Conservation (phyloP, 2,113 vertebrate species). For the Xenopus tropicalis region DNA sequence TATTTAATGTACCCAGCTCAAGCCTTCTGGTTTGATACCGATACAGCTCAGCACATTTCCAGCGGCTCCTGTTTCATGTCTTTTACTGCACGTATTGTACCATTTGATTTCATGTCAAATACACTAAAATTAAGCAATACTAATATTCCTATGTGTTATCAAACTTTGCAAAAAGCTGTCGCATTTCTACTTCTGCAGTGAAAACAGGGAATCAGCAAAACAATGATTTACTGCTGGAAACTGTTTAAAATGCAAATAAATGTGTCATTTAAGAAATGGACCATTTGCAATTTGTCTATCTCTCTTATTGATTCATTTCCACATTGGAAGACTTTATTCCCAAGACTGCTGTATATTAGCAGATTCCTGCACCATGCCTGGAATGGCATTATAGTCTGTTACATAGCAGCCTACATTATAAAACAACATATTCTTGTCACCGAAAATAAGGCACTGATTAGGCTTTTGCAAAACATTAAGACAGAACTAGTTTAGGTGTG, state of each 20-base stretch:
- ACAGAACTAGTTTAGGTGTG: no score
- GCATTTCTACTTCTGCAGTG: not conserved
- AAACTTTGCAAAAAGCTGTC: not conserved
- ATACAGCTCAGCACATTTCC: constrained; percentile 27
- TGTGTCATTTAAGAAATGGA: not conserved
- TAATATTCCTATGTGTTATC: constrained; percentile 14
- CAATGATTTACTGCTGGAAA: constrained; percentile 1
- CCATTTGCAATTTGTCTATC: not conserved
- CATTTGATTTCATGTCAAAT: constrained; percentile 9
- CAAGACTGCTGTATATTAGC: not conserved
- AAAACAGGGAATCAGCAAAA: constrained; percentile 4
- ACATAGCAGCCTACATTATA: no score
- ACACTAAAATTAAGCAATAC: constrained; percentile 2
- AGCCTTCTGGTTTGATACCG: constrained; percentile 22
- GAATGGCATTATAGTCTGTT: no score
- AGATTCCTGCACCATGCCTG: not conserved
- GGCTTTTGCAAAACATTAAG: no score
- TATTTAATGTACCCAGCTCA: constrained; percentile 6
- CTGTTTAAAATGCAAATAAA: not conserved
- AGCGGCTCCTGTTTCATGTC: constrained; percentile 2
- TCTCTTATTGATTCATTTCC: not conserved
- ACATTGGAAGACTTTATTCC: not conserved
- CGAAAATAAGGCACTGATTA: no score
- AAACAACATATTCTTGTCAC: no score
- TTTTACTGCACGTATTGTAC: not conserved